Conservation (phyloP, 2,797 vertebrate species). For the Aplochiton taeniatus region DNA sequence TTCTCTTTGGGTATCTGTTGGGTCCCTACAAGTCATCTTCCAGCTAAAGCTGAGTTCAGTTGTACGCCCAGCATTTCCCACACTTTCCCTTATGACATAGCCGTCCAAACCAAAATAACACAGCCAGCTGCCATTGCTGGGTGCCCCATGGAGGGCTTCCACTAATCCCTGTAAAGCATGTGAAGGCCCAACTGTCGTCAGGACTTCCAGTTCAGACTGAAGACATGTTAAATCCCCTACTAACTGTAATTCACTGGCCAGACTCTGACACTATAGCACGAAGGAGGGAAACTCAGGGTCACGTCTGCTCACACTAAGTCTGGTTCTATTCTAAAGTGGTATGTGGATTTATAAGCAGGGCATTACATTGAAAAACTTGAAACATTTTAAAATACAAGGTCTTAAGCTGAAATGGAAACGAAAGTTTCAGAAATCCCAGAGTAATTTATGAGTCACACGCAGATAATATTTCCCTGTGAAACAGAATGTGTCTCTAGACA, state of each 20-base stretch:
- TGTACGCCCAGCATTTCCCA: conserved; percentile 9
- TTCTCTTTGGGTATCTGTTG: background rate
- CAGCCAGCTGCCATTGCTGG: conserved; percentile 7
- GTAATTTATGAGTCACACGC: background rate
- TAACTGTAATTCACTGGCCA: background rate
- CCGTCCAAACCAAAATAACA: conserved; percentile 5
- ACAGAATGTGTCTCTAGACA: background rate
- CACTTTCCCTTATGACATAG: conserved; percentile 15
- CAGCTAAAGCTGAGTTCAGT: conserved; percentile 4
- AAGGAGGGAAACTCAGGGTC: too few species aligned
- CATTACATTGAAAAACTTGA: too few species aligned
- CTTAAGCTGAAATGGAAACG: too few species aligned
- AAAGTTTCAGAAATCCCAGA: too few species aligned
- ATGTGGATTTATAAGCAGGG: too few species aligned
- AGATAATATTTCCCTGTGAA: conserved; percentile 3
- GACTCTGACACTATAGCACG: background rate
- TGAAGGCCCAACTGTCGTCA: conserved; percentile 4
- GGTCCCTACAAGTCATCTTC: background rate
- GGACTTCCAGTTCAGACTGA: background rate
- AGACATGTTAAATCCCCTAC: background rate
- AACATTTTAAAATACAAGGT: too few species aligned
- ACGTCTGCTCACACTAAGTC: too few species aligned
- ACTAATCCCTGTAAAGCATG: conserved; percentile 14
- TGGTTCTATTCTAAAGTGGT: too few species aligned
- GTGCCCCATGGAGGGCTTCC: conserved; percentile 4